These are phyloP conservation scores for Eulemur coronatus DNA, from an alignment of 2,797 vertebrate genomes.

Conservation along the genomic window DNA sequence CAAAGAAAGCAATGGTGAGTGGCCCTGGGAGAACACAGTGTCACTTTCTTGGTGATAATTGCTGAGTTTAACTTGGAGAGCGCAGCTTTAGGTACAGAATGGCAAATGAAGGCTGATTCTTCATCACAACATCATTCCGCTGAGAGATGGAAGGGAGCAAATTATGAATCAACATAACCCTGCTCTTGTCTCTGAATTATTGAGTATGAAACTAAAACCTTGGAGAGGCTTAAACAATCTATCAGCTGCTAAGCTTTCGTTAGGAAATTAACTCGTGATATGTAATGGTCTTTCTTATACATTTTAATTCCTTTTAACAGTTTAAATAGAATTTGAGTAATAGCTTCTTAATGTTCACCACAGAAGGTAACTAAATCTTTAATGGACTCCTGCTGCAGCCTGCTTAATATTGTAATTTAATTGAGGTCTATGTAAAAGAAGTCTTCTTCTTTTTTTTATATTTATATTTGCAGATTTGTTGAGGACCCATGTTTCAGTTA, in stretches of 20 bases:
- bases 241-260: conserved; percentile 78
- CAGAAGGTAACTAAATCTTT: conserved; percentile 85
- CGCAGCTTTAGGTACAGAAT: conserved; percentile 35
- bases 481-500: conserved; percentile 32
- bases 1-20: background rate
- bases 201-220: conserved; percentile 79
- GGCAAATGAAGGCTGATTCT: conserved; percentile 44
- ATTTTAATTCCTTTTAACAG: conserved; percentile 84
- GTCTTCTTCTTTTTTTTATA: conserved; percentile 49
- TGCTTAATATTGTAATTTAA: conserved; percentile 82
- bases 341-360: conserved; percentile 81
- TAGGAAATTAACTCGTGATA: conserved; percentile 81
- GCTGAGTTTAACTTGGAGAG: conserved; percentile 11
- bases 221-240: conserved; percentile 78
- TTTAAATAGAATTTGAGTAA: conserved; percentile 86
- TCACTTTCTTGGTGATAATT: conserved; percentile 16
- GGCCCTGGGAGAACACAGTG: background rate
- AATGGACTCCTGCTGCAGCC: conserved; percentile 74
- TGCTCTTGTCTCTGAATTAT: conserved; percentile 77
- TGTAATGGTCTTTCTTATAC: conserved; percentile 79
- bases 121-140: background rate
- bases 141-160: conserved; percentile 57
- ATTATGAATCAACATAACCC: conserved; percentile 77
- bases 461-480: conserved; percentile 62
- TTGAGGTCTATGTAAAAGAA: conserved; percentile 64